Evolutionary conservation across 2,888 invertebrate species (phyloP).

Genomic region (Drosophila affinis): DNA sequence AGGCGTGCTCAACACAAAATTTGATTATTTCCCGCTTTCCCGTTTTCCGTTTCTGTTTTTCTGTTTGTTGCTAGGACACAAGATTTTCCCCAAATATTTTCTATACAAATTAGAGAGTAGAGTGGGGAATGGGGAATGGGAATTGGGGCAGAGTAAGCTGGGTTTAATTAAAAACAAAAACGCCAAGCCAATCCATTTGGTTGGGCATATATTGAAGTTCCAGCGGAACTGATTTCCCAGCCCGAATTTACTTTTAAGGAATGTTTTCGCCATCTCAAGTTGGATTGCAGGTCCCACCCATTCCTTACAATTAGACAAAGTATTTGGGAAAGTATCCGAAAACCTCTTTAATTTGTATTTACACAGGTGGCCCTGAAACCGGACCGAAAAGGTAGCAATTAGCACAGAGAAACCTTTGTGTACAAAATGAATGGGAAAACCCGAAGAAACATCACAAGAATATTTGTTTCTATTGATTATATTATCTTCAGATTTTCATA

Average conservation of each 20-base stretch:
- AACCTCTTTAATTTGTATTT: neutral
- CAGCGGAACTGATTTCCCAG: neutral
- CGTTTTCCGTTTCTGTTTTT: neutral
- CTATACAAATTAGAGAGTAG: slow-evolving; percentile 6
- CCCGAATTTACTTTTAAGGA: neutral
- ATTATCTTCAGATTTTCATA: neutral
- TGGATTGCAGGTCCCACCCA: neutral
- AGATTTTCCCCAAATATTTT: slow-evolving; percentile 11
- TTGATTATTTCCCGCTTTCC: slow-evolving; percentile 30
- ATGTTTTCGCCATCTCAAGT: neutral
- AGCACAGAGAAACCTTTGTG: neutral
- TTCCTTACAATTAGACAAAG: neutral
- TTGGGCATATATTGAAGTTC: neutral
- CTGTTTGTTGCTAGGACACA: slow-evolving; percentile 22
- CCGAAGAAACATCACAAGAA: neutral
- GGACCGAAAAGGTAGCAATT: neutral
- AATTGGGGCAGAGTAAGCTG: slow-evolving; percentile 1
- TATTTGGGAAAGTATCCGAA: neutral
- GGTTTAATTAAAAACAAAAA: slow-evolving; percentile 3
- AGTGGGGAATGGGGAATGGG: neutral
- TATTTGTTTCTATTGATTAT: neutral
- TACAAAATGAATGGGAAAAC: no score
- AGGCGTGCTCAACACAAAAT: slow-evolving; percentile 30
- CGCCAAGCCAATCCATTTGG: neutral
- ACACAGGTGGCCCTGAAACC: neutral